Evolutionary conservation across 1,140 invertebrate species (phyloP).

Genomic region (Dendroctonus valens): DNA sequence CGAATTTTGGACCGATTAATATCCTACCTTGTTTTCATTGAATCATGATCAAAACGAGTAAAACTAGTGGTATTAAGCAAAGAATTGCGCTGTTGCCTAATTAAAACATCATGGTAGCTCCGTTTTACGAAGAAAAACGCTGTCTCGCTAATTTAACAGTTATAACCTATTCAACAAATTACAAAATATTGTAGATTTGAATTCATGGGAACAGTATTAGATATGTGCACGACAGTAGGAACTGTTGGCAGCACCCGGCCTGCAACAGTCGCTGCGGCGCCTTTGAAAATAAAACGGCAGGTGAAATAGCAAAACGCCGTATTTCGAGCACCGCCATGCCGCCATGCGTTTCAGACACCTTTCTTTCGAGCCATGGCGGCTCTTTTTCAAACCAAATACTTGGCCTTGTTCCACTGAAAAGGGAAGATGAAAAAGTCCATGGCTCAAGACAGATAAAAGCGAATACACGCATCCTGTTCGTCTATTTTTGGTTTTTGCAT

Average conservation of each 20-base stretch:
- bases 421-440: neutral
- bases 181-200: no score
- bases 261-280: neutral
- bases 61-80: no score
- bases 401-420: constrained; percentile 14
- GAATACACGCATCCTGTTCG: neutral
- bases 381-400: constrained; percentile 10
- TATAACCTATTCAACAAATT: no score
- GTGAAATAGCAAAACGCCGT: constrained; percentile 2
- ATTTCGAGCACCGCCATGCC: constrained; percentile 11
- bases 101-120: no score
- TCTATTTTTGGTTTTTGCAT: no score
- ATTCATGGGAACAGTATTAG: no score
- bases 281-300: constrained; percentile 7
- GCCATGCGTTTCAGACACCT: constrained; percentile 12
- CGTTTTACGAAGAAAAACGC: no score
- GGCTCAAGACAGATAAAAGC: constrained; percentile 1
- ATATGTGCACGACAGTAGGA: neutral
- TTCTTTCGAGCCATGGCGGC: constrained; percentile 9
- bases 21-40: no score
- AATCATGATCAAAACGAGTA: no score
- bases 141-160: no score
- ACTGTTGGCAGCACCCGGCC: constrained; percentile 5
- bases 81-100: no score
- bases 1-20: no score